Evolutionary conservation across 1,140 invertebrate species (phyloP), one percentile per base, ranked within the genome.

Genomic region (Temnothorax longispinosus): DNA sequence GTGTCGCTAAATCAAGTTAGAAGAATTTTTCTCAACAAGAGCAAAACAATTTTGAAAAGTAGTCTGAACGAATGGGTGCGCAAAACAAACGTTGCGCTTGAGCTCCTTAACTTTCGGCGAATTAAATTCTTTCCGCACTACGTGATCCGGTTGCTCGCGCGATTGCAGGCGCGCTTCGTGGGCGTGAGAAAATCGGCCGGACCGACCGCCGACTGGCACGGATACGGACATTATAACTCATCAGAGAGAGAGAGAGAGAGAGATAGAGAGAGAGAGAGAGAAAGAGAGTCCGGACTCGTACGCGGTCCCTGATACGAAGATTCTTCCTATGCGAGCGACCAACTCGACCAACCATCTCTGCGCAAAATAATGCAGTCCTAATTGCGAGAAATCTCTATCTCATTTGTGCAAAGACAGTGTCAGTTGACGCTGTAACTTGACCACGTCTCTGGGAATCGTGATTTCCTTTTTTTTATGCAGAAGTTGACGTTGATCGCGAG

Each of bases 141-240:
- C 71, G 69, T 75, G 54, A 38, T 74, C 81, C 50, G 35, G 8
- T 56, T 38, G 60, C 47, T 13, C 27, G 67, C 15, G 52, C 41
- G 69, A 69, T 52, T 44, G 72, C 72, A 58, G 21, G 56, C 56
- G 21, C 44, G 27, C 80, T 76, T 65, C 78, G 92, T 92, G 90
- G 91, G 92, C 92, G 94, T 94, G 94, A 94, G 94, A 94, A 94
- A 94, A 94, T 88, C 90, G 84, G 85, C 89, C 74, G 88, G 87
- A 89, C 87, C 89, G 90, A 93, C 91, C 77, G 69, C 91, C 89
- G 94, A 94, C 93, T 94, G 93, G 93, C 91, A 94, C 94, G 94
- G 94, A 95, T 95, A 95, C 94, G 93, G 93, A 94, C 94, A 94
- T 95, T 95, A 95, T 50, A 92, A 93, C 88, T 92, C 91, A 94